Evolutionary conservation across 2,888 invertebrate genomes (phyloP).

Genomic region (Phaedon cochleariae): DNA sequence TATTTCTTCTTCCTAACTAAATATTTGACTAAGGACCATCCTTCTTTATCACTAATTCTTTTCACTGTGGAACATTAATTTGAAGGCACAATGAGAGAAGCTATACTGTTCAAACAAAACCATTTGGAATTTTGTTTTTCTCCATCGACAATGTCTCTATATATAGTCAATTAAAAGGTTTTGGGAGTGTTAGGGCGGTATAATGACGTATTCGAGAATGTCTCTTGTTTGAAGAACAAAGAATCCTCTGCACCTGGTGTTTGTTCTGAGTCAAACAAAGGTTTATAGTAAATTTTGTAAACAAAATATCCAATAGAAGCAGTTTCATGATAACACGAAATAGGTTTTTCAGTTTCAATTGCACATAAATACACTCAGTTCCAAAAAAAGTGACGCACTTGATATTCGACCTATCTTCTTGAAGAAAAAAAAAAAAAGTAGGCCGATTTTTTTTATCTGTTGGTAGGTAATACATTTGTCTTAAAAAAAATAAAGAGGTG

Average conservation of each 20-base stretch:
- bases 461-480: no score
- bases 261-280: not conserved
- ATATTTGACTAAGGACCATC: constrained; percentile 48
- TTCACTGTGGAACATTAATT: constrained; percentile 38
- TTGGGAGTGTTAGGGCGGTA: constrained; percentile 3
- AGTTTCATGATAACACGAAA: no score
- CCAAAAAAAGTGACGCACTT: no score
- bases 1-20: constrained; percentile 51
- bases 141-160: constrained; percentile 18
- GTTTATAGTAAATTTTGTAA: not conserved
- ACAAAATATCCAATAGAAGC: not conserved
- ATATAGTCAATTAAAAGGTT: constrained; percentile 25
- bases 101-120: constrained; percentile 37
- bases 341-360: no score
- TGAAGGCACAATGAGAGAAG: constrained; percentile 34
- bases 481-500: no score
- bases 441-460: no score
- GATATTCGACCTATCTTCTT: no score
- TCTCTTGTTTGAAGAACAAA: not conserved
- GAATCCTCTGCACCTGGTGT: constrained; percentile 5
- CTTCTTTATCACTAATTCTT: constrained; percentile 42
- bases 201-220: constrained; percentile 9
- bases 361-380: no score
- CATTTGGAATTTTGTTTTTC: constrained; percentile 31
- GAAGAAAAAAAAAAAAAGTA: no score